Base-by-base conservation (phyloP, 2,888 invertebrate genomes). In the Spatulosminthurus flaviceps region DNA sequence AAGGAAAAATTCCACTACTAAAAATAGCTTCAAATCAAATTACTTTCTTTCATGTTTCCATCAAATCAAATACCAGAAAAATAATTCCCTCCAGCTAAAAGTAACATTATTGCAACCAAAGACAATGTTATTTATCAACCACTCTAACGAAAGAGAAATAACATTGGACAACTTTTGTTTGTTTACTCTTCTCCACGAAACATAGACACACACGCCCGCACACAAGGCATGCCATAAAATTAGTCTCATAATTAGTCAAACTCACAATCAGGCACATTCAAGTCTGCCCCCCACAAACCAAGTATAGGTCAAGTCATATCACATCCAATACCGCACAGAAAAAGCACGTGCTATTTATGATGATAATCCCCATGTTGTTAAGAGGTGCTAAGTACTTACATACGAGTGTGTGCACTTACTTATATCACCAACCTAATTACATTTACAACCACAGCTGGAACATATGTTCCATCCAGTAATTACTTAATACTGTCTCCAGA, bases 1-100 rank as follows among this genome's bases (percentile, higher is more conserved):
- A 1, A 51, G 51, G 51, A 51, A 51, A 51, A 51, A 51, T 51
- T 51, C 51, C 9, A 51, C 9, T 34, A 4, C 51, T 19, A n/a
- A 51, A 51, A 13, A 19, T 19, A 51, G n/a, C 51, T n/a, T 51
- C 51, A 51, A 51, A 51, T 51, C 51, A 51, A 51, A 51, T 51
- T 51, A 51, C 51, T 51, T 51, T 51, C 51, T 51, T 51, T 51
- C 51, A 51, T 51, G 51, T 51, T 51, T 51, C n/a, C 51, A 51
- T 51, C 51, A 51, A 51, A 51, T 51, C 51, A 51, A 51, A 51
- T 51, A 51, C 51, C 19, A 51, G 51, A 51, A 51, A 51, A 51
- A 51, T 51, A 51, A 19, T 11, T 51, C 51, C 51, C 51, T 51
- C 51, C 51, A 51, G 51, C 51, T 51, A 51, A 51, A 51, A 51